Percentiles rank a stretch among this genome's conserved stretches.
phyloP scores from a whole-genome alignment of 2,113 vertebrate species.

The Mesocricetus auratus region DNA sequence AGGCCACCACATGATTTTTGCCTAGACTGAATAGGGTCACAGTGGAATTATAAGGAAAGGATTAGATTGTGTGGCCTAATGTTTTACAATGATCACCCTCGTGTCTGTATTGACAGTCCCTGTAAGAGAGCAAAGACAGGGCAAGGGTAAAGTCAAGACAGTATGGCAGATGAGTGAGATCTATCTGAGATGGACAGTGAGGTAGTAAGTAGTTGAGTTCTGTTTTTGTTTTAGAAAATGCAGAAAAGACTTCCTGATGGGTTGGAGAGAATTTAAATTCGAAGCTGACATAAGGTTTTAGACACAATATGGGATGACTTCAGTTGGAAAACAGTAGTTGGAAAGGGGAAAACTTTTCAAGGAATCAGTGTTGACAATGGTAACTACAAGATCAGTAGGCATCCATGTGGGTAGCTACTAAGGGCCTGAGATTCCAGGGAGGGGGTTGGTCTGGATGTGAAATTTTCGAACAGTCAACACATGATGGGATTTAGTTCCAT shows the following conservation, averaged over 20 bases:
- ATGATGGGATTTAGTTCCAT: not conserved
- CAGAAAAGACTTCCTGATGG: not conserved
- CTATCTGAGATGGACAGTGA: not conserved
- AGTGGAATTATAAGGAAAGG: not conserved
- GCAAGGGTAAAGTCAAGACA: not conserved
- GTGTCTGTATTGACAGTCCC: not conserved
- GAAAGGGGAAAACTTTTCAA: not conserved
- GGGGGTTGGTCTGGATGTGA: not conserved
- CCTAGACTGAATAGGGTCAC: not conserved
- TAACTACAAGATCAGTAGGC: not conserved
- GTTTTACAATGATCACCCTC: not conserved
- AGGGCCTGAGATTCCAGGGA: not conserved
- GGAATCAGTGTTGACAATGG: not conserved
- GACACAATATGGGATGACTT: not conserved
- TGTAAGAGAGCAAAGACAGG: not conserved
- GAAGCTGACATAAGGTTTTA: not conserved
- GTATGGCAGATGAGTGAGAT: not conserved
- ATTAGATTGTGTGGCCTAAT: not conserved
- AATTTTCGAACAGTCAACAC: not conserved
- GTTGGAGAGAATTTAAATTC: constrained; percentile 42
- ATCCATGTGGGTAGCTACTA: not conserved
- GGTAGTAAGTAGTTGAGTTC: not conserved
- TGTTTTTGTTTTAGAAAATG: not conserved
- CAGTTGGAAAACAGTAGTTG: not conserved
- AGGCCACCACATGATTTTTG: not conserved